Percentiles rank a stretch among this genome's conserved stretches.
Evolutionary conservation across 2,888 invertebrate genomes (phyloP).

Genomic region (Pterobdella sp.): DNA sequence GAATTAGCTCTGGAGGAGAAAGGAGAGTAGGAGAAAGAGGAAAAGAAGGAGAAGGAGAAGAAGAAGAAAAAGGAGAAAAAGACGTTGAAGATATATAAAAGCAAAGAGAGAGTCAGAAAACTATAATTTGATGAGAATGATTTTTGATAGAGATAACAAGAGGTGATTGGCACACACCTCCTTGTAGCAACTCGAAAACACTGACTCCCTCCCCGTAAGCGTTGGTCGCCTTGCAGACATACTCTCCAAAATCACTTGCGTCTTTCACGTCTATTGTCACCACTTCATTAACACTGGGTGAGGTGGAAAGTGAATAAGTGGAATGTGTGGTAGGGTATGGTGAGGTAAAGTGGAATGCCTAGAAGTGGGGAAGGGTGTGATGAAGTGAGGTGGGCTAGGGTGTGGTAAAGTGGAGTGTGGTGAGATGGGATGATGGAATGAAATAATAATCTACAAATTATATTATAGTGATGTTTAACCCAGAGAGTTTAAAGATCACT

Average conservation of each 20-base stretch:
- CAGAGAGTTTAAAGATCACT: no score
- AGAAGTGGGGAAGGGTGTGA: no score
- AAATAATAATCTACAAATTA: no score
- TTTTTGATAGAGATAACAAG: background rate
- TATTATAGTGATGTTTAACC: no score
- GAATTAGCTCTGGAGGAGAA: constrained; percentile 12
- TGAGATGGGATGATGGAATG: no score
- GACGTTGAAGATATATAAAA: background rate
- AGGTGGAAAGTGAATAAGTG: background rate
- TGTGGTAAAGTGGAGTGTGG: no score
- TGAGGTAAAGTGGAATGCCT: background rate
- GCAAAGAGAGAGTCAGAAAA: background rate
- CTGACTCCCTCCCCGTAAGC: background rate
- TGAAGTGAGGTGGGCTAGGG: no score
- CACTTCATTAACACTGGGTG: background rate
- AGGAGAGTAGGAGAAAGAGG: background rate
- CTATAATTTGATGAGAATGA: background rate
- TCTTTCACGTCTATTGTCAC: background rate
- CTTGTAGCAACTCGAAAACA: background rate
- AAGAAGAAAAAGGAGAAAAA: no score
- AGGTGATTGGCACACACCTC: constrained; percentile 6
- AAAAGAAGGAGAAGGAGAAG: no score
- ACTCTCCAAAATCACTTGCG: constrained; percentile 5
- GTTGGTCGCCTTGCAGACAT: constrained; percentile 21
- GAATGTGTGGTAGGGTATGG: background rate